These are phyloP conservation scores for Corythornis vintsioides DNA, from an alignment of 2,113 vertebrate genomes.

Conservation along the genomic window DNA sequence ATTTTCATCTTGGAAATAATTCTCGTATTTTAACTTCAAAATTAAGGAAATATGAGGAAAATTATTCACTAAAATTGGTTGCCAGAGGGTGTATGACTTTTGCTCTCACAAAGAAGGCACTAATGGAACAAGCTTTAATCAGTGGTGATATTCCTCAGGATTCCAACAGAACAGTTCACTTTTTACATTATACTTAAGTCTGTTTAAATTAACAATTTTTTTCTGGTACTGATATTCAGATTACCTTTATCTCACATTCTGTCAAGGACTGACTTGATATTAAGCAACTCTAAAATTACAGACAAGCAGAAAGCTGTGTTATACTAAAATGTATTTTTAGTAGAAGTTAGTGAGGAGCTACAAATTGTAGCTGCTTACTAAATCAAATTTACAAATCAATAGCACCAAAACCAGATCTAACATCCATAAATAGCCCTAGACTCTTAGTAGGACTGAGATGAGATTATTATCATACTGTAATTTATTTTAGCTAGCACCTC, in stretches of 20 bases:
- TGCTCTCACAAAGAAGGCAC: background rate
- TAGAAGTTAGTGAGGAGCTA: background rate
- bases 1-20: background rate
- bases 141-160: background rate
- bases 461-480: background rate
- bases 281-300: background rate
- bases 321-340: background rate
- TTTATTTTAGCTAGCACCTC: background rate
- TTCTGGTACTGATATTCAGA: background rate
- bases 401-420: background rate
- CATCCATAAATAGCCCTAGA: background rate
- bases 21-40: background rate
- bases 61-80: background rate
- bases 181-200: background rate
- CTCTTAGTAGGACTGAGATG: background rate
- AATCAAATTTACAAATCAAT: too few species aligned
- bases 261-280: background rate
- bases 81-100: background rate
- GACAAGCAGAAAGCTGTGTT: background rate
- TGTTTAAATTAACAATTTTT: background rate
- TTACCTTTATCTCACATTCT: background rate
- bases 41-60: background rate
- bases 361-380: background rate
- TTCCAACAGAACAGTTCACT: background rate
- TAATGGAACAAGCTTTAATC: background rate